Evolutionary conservation across 2,113 vertebrate genomes (phyloP), one percentile per base, ranked within the genome.

Genomic region (Ictalurus furcatus): DNA sequence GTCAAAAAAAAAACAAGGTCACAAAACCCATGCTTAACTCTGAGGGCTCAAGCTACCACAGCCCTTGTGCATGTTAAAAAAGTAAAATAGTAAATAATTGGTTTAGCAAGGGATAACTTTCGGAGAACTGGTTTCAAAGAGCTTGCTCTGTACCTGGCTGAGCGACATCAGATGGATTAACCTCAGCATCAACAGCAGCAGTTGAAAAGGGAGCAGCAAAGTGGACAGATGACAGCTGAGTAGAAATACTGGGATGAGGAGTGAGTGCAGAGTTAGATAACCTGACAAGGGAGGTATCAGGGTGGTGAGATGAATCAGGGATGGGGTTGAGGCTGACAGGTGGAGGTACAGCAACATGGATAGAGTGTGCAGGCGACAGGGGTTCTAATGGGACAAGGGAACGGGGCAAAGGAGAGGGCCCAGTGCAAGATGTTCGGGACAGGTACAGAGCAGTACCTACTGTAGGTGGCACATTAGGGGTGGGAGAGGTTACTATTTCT

Each of bases 141-240:
- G 44, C 61, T 65, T 87, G 76, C 56, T 88, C 80, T 84, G 76
- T 93, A 93, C 93, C 93, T 93, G 91, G 61, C 78, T 90, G 85
- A n/a, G 86, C 21, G 85, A 83, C 89, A 78, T 65, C 78, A 84
- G 89, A 30, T 6, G 85, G 40, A 19, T 52, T 48, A 74, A 71
- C 88, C 30, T 84, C 67, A 84, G 91, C 63, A 30, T 73, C 76
- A 54, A 63, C 84, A 88, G 78, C 85, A 88, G 61, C 23, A 67
- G 87, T 25, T 37, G 88, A 71, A 44, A 78, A 69, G 19, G 80
- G 80, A 88, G 78, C 52, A 85, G 63, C 40, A 65, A 79, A 65
- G 87, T 59, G 84, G 80, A 48, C 54, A 87, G 91, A 76, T 69
- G 73, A 58, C 5, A 44, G 9, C 30, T 73, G 37, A 89, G 67